These are phyloP conservation scores for Rhabdomys dilectus DNA, from an alignment of 2,113 vertebrate species.

Conservation along the genomic window DNA sequence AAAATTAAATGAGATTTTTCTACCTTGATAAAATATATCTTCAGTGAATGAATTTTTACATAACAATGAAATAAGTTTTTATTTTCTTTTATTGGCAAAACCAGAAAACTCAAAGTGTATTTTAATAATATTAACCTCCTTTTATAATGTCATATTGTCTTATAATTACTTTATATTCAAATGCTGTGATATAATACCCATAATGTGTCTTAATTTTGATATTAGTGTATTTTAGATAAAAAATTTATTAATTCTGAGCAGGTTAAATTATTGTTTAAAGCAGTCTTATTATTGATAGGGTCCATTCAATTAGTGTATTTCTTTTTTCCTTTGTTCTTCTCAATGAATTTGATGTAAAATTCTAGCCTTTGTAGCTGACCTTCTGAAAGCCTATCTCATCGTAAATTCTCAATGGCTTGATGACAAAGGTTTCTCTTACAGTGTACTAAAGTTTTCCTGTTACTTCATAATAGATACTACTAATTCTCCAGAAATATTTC, in stretches of 20 bases:
- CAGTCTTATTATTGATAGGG: background rate
- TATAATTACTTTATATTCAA: background rate
- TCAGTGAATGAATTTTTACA: background rate
- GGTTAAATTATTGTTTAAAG: background rate
- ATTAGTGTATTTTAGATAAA: background rate
- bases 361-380: background rate
- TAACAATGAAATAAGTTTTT: background rate
- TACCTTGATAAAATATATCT: background rate
- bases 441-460: background rate
- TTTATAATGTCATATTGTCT: background rate
- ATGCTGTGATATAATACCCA: background rate
- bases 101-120: background rate
- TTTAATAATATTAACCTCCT: background rate
- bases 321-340: background rate
- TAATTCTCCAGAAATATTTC: constrained; percentile 18
- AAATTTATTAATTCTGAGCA: background rate
- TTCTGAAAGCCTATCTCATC: background rate
- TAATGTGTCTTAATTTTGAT: background rate
- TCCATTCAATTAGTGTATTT: background rate
- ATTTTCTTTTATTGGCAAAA: background rate
- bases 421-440: background rate
- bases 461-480: background rate
- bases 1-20: constrained; percentile 8
- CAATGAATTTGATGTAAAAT: background rate
- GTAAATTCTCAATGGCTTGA: constrained; percentile 31